These are phyloP conservation scores for Trichonephila clavata DNA, from an alignment of 1,140 invertebrate species.

Conservation along the genomic window DNA sequence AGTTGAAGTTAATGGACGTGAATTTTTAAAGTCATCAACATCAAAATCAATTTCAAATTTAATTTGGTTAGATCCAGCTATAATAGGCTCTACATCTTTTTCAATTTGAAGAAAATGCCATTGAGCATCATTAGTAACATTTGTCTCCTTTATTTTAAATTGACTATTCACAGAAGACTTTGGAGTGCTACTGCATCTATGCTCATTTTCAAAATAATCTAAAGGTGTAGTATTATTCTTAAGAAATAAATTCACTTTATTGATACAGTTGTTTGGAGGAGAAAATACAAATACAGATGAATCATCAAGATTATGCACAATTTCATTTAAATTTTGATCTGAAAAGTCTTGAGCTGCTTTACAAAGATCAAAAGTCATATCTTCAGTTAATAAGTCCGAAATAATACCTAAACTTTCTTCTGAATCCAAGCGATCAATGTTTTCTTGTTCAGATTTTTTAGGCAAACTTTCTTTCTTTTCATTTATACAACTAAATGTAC, in stretches of 20 bases:
- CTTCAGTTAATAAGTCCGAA: not conserved
- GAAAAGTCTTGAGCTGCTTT: not conserved
- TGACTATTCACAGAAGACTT: not conserved
- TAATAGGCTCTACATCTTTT: not conserved
- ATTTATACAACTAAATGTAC: not conserved
- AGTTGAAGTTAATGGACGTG: not conserved
- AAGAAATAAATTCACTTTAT: not conserved
- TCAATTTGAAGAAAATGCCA: not conserved
- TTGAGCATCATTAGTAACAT: not conserved
- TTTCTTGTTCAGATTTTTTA: not conserved
- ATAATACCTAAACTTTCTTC: not conserved
- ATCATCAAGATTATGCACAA: not conserved
- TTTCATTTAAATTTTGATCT: not conserved
- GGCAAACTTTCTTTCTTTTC: not conserved
- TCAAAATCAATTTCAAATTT: not conserved
- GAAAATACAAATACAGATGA: not conserved
- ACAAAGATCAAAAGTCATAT: not conserved
- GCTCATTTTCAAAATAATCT: not conserved
- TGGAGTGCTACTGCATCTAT: not conserved
- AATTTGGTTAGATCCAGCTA: not conserved
- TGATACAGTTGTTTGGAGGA: not conserved
- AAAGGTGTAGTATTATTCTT: not conserved
- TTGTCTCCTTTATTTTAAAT: not conserved
- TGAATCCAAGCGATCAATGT: not conserved
- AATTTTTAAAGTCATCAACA: constrained; percentile 1